phyloP scores from a whole-genome alignment of 2,797 vertebrate genomes.

The Trematomus bernacchii region DNA sequence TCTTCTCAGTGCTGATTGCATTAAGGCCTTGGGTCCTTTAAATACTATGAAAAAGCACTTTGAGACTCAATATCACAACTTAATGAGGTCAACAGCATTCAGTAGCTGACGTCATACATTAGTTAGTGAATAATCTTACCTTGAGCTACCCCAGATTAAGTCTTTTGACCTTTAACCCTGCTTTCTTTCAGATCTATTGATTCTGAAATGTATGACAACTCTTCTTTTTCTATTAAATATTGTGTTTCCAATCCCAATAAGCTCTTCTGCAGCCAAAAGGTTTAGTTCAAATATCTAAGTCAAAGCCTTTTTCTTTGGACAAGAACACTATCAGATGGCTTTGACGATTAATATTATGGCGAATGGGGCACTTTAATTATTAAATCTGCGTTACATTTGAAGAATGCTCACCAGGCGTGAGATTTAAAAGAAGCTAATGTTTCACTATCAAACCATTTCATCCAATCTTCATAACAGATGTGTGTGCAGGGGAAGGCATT shows the following conservation, averaged over 20 bases:
- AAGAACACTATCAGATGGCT: slow-evolving; percentile 67
- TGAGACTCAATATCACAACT: slow-evolving; percentile 12
- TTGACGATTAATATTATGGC: slow-evolving; percentile 74
- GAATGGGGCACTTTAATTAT: slow-evolving; percentile 84
- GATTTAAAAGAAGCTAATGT: slow-evolving; percentile 87
- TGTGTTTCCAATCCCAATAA: slow-evolving; percentile 48
- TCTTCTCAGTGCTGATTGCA: slow-evolving; percentile 4
- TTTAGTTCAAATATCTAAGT: slow-evolving; percentile 65
- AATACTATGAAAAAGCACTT: slow-evolving; percentile 19
- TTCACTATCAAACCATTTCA: slow-evolving; percentile 84
- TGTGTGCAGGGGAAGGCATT: slow-evolving; percentile 68
- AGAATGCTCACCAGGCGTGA: slow-evolving; percentile 81
- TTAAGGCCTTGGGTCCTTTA: neutral
- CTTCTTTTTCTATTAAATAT: slow-evolving; percentile 15
- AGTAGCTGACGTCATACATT: slow-evolving; percentile 12
- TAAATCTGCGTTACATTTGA: slow-evolving; percentile 84
- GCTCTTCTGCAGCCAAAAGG: slow-evolving; percentile 53
- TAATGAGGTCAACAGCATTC: slow-evolving; percentile 17
- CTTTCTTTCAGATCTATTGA: slow-evolving; percentile 27
- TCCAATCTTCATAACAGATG: slow-evolving; percentile 79
- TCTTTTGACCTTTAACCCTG: slow-evolving; percentile 26
- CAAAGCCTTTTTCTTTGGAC: slow-evolving; percentile 40
- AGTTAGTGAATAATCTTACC: slow-evolving; percentile 8
- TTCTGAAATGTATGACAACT: slow-evolving; percentile 27
- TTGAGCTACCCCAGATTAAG: slow-evolving; percentile 12